These are phyloP conservation scores for Lethrus apterus DNA, from an alignment of 1,140 invertebrate species.

Conservation along the genomic window DNA sequence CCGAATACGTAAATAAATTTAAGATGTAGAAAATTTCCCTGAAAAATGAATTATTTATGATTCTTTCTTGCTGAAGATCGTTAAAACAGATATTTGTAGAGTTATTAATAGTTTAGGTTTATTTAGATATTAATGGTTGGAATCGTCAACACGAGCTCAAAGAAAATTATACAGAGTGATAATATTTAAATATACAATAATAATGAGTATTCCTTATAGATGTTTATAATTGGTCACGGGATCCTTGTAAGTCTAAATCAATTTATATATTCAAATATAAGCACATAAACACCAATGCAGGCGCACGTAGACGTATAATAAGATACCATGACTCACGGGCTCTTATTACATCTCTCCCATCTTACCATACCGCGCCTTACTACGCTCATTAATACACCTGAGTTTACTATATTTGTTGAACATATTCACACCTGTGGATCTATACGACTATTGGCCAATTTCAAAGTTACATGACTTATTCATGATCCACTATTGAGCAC, in stretches of 20 bases:
- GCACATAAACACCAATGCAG: slow-evolving; percentile 19
- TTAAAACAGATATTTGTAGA: too few relatives aligned
- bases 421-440: too few relatives aligned
- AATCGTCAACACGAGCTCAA: background rate
- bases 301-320: slow-evolving; percentile 9
- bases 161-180: background rate
- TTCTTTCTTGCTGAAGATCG: too few relatives aligned
- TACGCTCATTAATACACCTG: too few relatives aligned
- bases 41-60: too few relatives aligned
- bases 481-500: too few relatives aligned
- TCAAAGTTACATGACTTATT: too few relatives aligned
- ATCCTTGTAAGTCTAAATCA: slow-evolving; percentile 20
- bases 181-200: slow-evolving; percentile 2
- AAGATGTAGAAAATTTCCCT: too few relatives aligned
- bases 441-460: too few relatives aligned
- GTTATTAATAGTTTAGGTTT: too few relatives aligned
- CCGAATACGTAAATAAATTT: too few relatives aligned
- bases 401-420: too few relatives aligned
- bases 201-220: slow-evolving; percentile 3
- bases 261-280: slow-evolving; percentile 25
- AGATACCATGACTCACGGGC: slow-evolving; percentile 4
- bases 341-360: slow-evolving; percentile 4
- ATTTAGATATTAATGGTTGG: background rate
- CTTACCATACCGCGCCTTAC: slow-evolving; percentile 2
- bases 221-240: slow-evolving; percentile 20